Percentiles rank a stretch among this genome's conserved stretches.
These are phyloP conservation scores for Alaudala cheleensis DNA, from an alignment of 2,113 vertebrate genomes.

Conservation along the genomic window DNA sequence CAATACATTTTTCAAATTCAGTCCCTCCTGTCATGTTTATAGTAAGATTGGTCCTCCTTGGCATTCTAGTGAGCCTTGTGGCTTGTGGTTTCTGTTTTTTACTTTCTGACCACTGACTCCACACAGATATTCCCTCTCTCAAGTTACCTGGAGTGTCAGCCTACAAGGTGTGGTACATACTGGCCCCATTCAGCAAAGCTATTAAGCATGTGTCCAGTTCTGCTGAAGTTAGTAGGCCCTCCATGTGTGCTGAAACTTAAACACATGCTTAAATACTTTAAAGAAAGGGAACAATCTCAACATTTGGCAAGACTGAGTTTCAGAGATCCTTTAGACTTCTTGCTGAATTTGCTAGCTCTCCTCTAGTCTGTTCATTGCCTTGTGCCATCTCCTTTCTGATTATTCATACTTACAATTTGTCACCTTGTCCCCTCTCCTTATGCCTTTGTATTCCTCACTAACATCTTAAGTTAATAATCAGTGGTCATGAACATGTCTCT, in stretches of 20 bases:
- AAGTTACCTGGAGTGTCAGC: background rate
- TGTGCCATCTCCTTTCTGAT: background rate
- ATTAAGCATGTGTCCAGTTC: background rate
- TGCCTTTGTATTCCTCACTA: background rate
- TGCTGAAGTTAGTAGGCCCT: background rate
- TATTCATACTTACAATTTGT: background rate
- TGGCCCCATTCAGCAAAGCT: background rate
- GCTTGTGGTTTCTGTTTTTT: background rate
- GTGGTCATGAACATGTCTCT: background rate
- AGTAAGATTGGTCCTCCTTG: background rate
- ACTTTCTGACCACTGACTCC: background rate
- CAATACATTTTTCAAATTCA: background rate
- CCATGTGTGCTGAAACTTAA: background rate
- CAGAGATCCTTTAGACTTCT: background rate
- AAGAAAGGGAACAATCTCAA: background rate
- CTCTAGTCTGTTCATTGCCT: background rate
- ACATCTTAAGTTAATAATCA: background rate
- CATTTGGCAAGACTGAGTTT: background rate
- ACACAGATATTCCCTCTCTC: background rate
- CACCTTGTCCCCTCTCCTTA: background rate
- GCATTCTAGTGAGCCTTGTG: background rate
- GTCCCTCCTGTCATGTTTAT: background rate
- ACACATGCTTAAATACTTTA: conserved; percentile 6
- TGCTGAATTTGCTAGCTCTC: background rate
- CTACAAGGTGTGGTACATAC: accelerated